Evolutionary conservation across 2,888 invertebrate genomes (phyloP), one percentile per base, ranked within the genome.

Genomic region (Drosophila yooni): DNA sequence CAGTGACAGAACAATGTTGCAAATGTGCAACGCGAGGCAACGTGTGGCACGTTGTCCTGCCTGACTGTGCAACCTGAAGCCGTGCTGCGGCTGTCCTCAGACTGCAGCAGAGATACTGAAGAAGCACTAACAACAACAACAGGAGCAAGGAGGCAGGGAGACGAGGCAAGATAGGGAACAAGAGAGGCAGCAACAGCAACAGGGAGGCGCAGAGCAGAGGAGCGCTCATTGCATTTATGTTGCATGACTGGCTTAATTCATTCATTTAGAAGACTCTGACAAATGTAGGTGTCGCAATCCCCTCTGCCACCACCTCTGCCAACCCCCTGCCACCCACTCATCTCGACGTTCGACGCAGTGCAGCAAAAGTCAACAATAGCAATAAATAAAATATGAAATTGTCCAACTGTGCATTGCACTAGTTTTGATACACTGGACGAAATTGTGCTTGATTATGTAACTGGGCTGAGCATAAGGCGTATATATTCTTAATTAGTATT

Each of bases 201-300:
- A 38, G 27, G 33, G 58, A 65, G 52, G 50, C 53, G 25, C 34
- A 43, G 21, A 54, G 48, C 13, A 54, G 62, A 50, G 36, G 48
- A 43, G 13, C 63, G 80, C 80, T 79, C 89, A 86, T 82, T 85
- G 85, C 85, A 88, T 80, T 88, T 88, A 85, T 86, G 86, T 89
- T 88, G 88, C 85, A 85, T 85, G 82, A 80, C 83, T 84, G 85
- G 89, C 78, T 85, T 85, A 85, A 85, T 85, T 89, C 85, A 85
- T 85, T 85, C 85, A 85, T 89, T 89, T 89, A 84, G 87, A 83
- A 74, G 84, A 79, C 74, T 75, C 87, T 76, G 79, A 79, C 89
- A 84, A 88, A 87, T 85, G 85, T 79, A 83, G 85, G 85, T 85
- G 85, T 85, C 72, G 87, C 81, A 15, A 74, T 66, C 84, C 72